These are phyloP conservation scores for Acrobasis suavella DNA, from an alignment of 2,888 invertebrate genomes.

Conservation along the genomic window DNA sequence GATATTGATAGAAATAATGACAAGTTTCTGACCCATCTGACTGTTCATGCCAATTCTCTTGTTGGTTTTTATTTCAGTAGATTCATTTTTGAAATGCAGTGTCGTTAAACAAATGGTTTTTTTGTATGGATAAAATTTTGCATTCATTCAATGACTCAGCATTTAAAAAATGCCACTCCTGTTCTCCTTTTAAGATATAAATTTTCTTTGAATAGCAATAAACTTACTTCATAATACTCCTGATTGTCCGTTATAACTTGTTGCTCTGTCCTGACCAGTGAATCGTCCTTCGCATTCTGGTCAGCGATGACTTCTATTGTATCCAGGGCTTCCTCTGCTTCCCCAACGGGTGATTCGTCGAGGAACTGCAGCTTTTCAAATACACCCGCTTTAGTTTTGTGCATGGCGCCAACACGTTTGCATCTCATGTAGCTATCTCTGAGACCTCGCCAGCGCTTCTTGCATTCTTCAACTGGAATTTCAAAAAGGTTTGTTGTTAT, in stretches of 20 bases:
- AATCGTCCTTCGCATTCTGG: slow-evolving; percentile 35
- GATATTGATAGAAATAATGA: no score
- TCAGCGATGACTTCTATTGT: slow-evolving; percentile 35
- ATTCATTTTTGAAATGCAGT: no score
- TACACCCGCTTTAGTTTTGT: slow-evolving; percentile 60
- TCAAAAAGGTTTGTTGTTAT: background rate
- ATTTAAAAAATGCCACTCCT: no score
- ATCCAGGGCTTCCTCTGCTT: slow-evolving; percentile 34
- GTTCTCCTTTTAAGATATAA: no score
- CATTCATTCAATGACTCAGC: no score
- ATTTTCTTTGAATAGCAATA: no score
- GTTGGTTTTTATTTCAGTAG: no score
- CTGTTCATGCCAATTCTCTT: no score
- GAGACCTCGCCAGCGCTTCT: slow-evolving; percentile 80
- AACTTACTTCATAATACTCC: slow-evolving; percentile 71
- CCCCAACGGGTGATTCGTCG: slow-evolving; percentile 46
- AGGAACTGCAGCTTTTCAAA: slow-evolving; percentile 68
- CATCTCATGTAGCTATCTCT: slow-evolving; percentile 80
- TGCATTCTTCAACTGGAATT: slow-evolving; percentile 80
- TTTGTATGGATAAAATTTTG: no score
- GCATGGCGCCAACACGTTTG: slow-evolving; percentile 64
- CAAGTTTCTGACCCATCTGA: no score
- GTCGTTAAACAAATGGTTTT: no score
- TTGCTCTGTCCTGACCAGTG: slow-evolving; percentile 46
- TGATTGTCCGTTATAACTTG: slow-evolving; percentile 74